Evolutionary conservation across 2,113 vertebrate species (phyloP), one percentile per base, ranked within the genome.

Genomic region (Siniperca chuatsi): DNA sequence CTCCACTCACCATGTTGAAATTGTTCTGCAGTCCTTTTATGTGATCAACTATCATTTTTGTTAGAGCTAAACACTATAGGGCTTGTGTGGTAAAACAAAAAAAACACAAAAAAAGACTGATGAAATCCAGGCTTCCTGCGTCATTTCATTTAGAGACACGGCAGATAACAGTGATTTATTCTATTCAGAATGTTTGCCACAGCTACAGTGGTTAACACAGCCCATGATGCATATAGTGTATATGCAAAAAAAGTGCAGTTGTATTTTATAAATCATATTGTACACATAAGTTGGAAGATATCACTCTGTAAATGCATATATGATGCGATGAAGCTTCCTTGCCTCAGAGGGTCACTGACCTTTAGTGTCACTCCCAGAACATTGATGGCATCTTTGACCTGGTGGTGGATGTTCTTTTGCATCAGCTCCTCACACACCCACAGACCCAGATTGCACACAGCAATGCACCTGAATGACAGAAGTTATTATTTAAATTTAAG

Each of bases 301-400:
- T 44, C 18, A 40, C 52, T 23, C 13, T 9, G 15, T 0, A 65
- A 29, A 71, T 12, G 18, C 11, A 0, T 8, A 37, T 18, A 62
- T 0, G 0, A 18, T 35, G 0, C 1, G 1, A 76, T 62, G 35
- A 20, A 60, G 46, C 13, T 2, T 50, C 0, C 42, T 35, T 48
- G 4, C 18, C 29, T 70, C 3, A 20, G 25, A 52, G 12, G 35
- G 5, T 71, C 44, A 86, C 92, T 90, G 95, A 99, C 98, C 98
- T 99, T 99, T 87, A 99, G 94, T 18, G 98, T 99, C 87, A 98
- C 98, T 60, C 98, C 98, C 83, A 99, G 96, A 86, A 99, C 97
- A 69, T 98, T 99, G 94, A 99, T 92, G 60, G 98, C 98, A 71
- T 98, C 97, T 92, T 97, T 98, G 79, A 99, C 96, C 46, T 96